Base-by-base conservation (phyloP, 2,888 invertebrate genomes). In the Eupelmus urozonus region DNA sequence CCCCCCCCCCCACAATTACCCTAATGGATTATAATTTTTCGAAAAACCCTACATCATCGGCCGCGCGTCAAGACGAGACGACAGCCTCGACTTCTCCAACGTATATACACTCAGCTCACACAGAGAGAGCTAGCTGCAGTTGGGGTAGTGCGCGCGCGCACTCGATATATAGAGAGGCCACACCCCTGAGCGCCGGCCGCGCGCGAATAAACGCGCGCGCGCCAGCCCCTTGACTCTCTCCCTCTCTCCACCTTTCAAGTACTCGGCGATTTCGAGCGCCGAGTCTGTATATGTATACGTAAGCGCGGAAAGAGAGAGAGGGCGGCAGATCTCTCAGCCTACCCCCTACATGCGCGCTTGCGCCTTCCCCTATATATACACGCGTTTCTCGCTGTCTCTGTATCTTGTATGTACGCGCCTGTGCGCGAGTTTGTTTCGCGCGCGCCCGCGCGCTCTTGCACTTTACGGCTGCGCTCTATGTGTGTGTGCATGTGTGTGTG, bases 21-120 rank as follows among this genome's bases (percentile, higher is more conserved):
- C 11, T 69, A 69, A 69, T 69, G 67, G 67, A 69, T 57, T 57
- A 69, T 13, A 55, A 40, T 57, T 57, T 69, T 69, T 69, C 27
- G 65, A 40, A 62, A 62, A 42, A 42, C 9, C n/a, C n/a, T 3
- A 34, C 9, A 34, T 34, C 34, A 34, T 34, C 34, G 34, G 3
- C 9, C 34, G 34, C n/a, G n/a, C n/a, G n/a, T n/a, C n/a, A n/a
- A n/a, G n/a, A n/a, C n/a, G n/a, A n/a, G n/a, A n/a, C n/a, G n/a
- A 34, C 34, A 3, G 5, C 9, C 34, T 34, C 34, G 3, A 5
- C 9, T 34, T 5, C 34, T 34, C 9, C 9, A 2, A 16, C 49
- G 49, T 49, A 49, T 49, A n/a, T n/a, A n/a, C 11, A n/a, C 49
- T 5, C 49, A 49, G n/a, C n/a, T n/a, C n/a, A n/a, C n/a, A n/a